Conservation (phyloP, 2,888 invertebrate species). For the Hirtodrosophila histrioides region DNA sequence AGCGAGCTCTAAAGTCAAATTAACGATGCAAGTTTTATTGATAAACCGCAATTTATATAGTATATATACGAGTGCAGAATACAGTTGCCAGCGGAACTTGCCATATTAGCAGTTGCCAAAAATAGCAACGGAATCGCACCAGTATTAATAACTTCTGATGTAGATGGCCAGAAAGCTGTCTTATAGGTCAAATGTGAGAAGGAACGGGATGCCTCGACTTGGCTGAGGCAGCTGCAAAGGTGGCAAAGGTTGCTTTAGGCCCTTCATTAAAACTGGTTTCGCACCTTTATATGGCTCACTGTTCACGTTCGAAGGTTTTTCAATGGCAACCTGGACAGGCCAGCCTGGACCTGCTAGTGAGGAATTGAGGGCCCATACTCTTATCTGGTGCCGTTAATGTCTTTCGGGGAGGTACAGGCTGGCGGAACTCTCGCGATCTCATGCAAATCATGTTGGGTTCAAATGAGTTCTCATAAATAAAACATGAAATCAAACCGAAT, state of each 20-base stretch:
- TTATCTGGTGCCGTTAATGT: background rate
- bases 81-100: constrained; percentile 9
- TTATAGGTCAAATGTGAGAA: constrained; percentile 44
- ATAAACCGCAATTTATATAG: constrained; percentile 30
- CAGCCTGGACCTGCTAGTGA: constrained; percentile 28
- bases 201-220: constrained; percentile 26
- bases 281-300: constrained; percentile 32
- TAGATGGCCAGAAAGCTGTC: constrained; percentile 11
- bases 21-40: constrained; percentile 50
- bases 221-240: constrained; percentile 15
- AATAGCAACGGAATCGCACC: background rate
- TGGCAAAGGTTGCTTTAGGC: constrained; percentile 41
- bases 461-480: constrained; percentile 60
- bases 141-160: constrained; percentile 8
- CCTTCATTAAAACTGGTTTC: constrained; percentile 56
- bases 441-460: constrained; percentile 51
- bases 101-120: constrained; percentile 22
- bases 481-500: constrained; percentile 50
- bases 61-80: constrained; percentile 13
- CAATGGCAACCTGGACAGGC: constrained; percentile 7
- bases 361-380: constrained; percentile 29
- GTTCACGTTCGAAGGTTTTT: constrained; percentile 38
- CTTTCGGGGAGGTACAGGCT: constrained; percentile 6
- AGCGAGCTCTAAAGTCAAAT: constrained; percentile 44
- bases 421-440: constrained; percentile 28